Evolutionary conservation across 2,797 vertebrate species (phyloP).

Genomic region (Cichlasoma orientale): DNA sequence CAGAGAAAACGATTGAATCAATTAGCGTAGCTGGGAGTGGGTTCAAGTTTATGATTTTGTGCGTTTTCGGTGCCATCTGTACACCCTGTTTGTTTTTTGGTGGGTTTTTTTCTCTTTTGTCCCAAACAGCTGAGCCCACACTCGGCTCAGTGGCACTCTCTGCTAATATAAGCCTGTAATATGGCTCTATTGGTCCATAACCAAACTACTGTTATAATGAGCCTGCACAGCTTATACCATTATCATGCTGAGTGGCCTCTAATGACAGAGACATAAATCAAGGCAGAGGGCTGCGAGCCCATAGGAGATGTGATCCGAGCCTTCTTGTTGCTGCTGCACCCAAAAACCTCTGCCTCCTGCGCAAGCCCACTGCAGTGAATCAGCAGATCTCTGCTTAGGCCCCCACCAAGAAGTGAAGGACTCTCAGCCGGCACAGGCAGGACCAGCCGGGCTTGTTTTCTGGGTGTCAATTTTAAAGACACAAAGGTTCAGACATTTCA

Average conservation of each 20-base stretch:
- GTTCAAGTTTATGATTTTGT: background rate
- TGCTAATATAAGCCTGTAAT: conserved; percentile 32
- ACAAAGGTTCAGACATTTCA: conserved; percentile 16
- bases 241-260: conserved; percentile 45
- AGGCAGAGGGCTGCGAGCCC: conserved; percentile 10
- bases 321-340: conserved; percentile 48
- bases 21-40: background rate
- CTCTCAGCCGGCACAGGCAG: conserved; percentile 29
- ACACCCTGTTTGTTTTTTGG: background rate
- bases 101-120: background rate
- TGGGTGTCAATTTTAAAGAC: conserved; percentile 9
- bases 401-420: conserved; percentile 33
- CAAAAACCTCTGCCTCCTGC: conserved; percentile 46
- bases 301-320: conserved; percentile 35
- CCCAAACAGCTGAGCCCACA: conserved; percentile 21
- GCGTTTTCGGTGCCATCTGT: background rate
- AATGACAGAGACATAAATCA: conserved; percentile 50
- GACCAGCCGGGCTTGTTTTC: conserved; percentile 14
- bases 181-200: conserved; percentile 28
- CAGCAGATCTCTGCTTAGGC: conserved; percentile 66
- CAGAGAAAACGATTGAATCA: background rate
- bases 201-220: conserved; percentile 45
- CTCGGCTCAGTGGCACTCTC: conserved; percentile 3
- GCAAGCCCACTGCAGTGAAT: conserved; percentile 73
- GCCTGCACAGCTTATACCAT: conserved; percentile 28